Conservation (phyloP, 2,888 invertebrate genomes). For the Petrophora chlorosata region DNA sequence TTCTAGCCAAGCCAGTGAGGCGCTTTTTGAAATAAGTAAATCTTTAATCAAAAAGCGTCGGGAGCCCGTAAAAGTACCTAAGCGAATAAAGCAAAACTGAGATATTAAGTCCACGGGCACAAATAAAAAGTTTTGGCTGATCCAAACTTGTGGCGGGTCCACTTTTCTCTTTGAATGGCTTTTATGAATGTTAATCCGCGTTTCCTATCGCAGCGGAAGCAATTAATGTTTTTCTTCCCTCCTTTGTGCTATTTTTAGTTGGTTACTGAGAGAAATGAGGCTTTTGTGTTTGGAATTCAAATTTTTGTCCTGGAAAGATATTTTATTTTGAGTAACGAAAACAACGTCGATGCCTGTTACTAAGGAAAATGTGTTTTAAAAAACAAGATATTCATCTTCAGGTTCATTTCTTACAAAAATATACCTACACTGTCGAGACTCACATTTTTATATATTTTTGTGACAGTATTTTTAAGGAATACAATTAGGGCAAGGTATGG, state of each 20-base stretch:
- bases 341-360: slow-evolving; percentile 1
- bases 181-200: slow-evolving; percentile 29
- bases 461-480: too few relatives aligned
- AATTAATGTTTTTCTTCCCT: slow-evolving; percentile 27
- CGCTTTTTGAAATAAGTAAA: too few relatives aligned
- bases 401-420: too few relatives aligned
- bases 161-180: slow-evolving; percentile 22
- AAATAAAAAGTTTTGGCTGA: slow-evolving; percentile 25
- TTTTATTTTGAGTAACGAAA: background rate
- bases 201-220: slow-evolving; percentile 26
- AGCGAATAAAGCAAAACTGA: slow-evolving; percentile 6
- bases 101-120: slow-evolving; percentile 6
- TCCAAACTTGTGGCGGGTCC: slow-evolving; percentile 18
- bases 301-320: background rate
- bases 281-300: slow-evolving; percentile 12
- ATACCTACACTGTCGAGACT: too few relatives aligned
- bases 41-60: too few relatives aligned
- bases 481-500: too few relatives aligned
- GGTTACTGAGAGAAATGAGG: slow-evolving; percentile 6
- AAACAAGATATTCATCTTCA: too few relatives aligned
- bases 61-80: background rate
- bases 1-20: too few relatives aligned
- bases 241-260: slow-evolving; percentile 25
- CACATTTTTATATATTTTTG: too few relatives aligned
- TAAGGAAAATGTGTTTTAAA: too few relatives aligned